Conservation (phyloP, 2,113 vertebrate genomes). For the Psammodynastes pulverulentus region DNA sequence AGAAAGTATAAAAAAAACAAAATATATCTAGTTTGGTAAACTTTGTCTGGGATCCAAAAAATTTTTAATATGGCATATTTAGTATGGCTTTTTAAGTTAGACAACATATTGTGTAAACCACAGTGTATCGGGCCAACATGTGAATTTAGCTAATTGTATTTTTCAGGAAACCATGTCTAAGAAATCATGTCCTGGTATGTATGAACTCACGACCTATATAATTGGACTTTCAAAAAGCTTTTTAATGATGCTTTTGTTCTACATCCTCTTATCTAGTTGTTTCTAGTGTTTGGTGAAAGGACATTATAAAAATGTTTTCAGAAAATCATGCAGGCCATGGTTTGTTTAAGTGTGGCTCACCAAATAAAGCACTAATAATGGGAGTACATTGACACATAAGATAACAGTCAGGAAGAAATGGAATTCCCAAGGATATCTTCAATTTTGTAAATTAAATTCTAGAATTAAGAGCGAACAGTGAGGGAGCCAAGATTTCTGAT, state of each 20-base stretch:
- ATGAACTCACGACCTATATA: not conserved
- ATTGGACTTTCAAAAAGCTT: not conserved
- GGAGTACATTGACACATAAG: not conserved
- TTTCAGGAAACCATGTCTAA: not conserved
- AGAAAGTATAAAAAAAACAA: not conserved
- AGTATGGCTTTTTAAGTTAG: not conserved
- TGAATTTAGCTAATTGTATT: not conserved
- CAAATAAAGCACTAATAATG: not conserved
- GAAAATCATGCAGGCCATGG: not conserved
- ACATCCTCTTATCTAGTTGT: not conserved
- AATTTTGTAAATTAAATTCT: not conserved
- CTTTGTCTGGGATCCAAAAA: not conserved
- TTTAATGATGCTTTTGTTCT: not conserved
- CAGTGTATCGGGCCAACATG: not conserved
- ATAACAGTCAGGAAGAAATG: not conserved
- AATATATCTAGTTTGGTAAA: not conserved
- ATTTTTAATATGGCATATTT: not conserved
- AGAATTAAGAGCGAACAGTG: not conserved
- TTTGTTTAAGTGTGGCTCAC: not conserved
- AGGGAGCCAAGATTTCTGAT: not conserved
- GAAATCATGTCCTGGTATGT: not conserved
- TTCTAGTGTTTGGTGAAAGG: not conserved
- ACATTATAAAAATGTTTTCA: not conserved
- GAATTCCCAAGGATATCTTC: not conserved
- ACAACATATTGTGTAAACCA: not conserved